A percentile compares a stretch with the other conserved stretches of the same genome.
phyloP scores from a whole-genome alignment of 2,113 vertebrate species.

The Alosa alosa region DNA sequence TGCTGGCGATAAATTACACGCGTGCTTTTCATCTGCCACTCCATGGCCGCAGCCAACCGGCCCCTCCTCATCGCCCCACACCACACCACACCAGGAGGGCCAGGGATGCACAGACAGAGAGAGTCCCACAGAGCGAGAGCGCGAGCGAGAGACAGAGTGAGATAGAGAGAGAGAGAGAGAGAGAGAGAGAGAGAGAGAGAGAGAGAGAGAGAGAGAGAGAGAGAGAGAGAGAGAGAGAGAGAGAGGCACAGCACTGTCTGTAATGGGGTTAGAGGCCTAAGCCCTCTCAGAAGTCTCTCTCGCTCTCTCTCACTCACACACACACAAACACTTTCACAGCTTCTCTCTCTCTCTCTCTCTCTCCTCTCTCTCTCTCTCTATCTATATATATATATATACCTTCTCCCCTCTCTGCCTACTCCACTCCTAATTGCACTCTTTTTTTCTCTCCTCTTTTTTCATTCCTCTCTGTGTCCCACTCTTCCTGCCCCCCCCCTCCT shows the following conservation, averaged over 20 bases:
- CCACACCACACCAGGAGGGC: background rate
- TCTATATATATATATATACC: background rate
- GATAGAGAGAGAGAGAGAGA: background rate
- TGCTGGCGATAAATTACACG: constrained; percentile 97
- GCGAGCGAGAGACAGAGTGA: background rate
- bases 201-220: background rate
- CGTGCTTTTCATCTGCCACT: constrained; percentile 97
- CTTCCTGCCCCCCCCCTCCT: background rate
- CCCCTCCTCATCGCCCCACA: background rate
- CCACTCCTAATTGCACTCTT: background rate
- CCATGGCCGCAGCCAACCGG: constrained; percentile 77
- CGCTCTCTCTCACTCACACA: background rate
- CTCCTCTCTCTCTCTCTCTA: background rate
- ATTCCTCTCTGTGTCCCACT: background rate
- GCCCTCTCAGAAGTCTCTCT: background rate
- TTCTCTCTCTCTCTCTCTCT: background rate
- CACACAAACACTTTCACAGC: background rate
- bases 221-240: background rate
- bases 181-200: background rate
- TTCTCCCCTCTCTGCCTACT: background rate
- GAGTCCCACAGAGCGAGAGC: background rate
- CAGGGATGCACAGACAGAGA: background rate
- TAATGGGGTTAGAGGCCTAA: constrained; percentile 15
- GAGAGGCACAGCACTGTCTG: background rate
- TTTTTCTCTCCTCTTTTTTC: background rate